phyloP scores from a whole-genome alignment of 1,140 invertebrate species.

The Aporrectodea caliginosa region DNA sequence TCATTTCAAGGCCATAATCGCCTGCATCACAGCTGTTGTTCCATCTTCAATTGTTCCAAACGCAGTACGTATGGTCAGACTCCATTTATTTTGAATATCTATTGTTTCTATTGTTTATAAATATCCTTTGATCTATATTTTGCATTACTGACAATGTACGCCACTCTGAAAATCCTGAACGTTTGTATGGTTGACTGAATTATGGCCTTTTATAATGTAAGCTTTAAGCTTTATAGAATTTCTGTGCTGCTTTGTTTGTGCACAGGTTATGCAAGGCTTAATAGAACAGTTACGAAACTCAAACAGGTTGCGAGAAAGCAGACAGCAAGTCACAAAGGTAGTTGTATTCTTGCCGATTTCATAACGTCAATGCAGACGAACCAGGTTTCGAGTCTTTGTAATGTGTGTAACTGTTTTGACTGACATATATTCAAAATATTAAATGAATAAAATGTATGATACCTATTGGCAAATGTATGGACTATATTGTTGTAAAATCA shows the following conservation, averaged over 20 bases:
- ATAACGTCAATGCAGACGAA: too few relatives aligned
- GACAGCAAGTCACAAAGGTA: constrained; percentile 26
- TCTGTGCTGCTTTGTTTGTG: not conserved
- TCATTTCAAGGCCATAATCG: constrained; percentile 50
- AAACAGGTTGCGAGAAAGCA: constrained; percentile 29
- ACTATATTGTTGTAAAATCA: too few relatives aligned
- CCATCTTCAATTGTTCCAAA: constrained; percentile 44
- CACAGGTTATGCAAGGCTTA: constrained; percentile 31
- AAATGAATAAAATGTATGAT: too few relatives aligned
- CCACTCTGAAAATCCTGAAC: not conserved
- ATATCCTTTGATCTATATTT: not conserved
- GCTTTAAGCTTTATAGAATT: not conserved
- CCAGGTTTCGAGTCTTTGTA: too few relatives aligned
- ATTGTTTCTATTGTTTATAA: constrained; percentile 19
- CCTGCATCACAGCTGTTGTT: constrained; percentile 46
- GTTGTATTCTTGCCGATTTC: too few relatives aligned
- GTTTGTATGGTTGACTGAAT: not conserved
- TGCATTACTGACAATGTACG: not conserved
- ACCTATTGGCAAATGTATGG: too few relatives aligned
- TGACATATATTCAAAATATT: too few relatives aligned
- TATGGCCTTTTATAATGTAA: too few relatives aligned
- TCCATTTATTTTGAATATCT: not conserved
- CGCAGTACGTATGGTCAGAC: constrained; percentile 39
- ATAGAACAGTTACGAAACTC: constrained; percentile 31
- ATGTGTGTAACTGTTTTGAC: too few relatives aligned